Percentiles rank a stretch among this genome's conserved stretches.
These are phyloP conservation scores for Gastrophysa polygoni DNA, from an alignment of 2,888 invertebrate species.

Conservation along the genomic window DNA sequence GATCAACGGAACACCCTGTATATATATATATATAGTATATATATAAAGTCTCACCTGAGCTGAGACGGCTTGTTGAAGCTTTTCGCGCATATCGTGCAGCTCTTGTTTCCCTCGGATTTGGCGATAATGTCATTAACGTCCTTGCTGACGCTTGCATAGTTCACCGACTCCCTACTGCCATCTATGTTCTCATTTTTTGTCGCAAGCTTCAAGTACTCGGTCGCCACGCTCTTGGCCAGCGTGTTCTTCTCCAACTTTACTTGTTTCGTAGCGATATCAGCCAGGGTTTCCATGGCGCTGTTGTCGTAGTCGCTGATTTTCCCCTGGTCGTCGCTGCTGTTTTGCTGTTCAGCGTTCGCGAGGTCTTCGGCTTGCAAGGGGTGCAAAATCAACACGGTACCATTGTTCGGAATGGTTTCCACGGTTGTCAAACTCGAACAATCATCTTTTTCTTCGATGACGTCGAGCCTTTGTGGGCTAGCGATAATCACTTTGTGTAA, in stretches of 20 bases:
- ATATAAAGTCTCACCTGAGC: constrained; percentile 61
- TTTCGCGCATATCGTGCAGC: constrained; percentile 79
- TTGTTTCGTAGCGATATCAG: constrained; percentile 58
- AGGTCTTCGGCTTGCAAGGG: constrained; percentile 24
- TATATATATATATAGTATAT: no score
- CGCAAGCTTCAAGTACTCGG: constrained; percentile 69
- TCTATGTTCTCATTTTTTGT: constrained; percentile 52
- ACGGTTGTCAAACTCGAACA: no score
- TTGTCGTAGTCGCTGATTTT: constrained; percentile 51
- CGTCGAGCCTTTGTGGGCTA: no score
- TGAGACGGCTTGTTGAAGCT: constrained; percentile 92
- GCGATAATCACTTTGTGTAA: constrained; percentile 12
- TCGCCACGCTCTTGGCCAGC: constrained; percentile 69
- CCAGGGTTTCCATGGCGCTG: constrained; percentile 59
- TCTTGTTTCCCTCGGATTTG: constrained; percentile 58
- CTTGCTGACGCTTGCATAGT: constrained; percentile 41
- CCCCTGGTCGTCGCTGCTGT: constrained; percentile 21
- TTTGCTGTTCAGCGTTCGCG: constrained; percentile 20
- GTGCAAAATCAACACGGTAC: constrained; percentile 27
- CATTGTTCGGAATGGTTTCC: neutral
- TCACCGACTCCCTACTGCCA: constrained; percentile 37
- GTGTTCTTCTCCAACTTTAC: constrained; percentile 58
- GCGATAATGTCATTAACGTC: constrained; percentile 56
- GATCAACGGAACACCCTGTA: no score
- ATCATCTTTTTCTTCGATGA: no score